A percentile compares a stretch with the other conserved stretches of the same genome.
Conservation (phyloP, 2,888 invertebrate genomes). For the Heliconius aoede region DNA sequence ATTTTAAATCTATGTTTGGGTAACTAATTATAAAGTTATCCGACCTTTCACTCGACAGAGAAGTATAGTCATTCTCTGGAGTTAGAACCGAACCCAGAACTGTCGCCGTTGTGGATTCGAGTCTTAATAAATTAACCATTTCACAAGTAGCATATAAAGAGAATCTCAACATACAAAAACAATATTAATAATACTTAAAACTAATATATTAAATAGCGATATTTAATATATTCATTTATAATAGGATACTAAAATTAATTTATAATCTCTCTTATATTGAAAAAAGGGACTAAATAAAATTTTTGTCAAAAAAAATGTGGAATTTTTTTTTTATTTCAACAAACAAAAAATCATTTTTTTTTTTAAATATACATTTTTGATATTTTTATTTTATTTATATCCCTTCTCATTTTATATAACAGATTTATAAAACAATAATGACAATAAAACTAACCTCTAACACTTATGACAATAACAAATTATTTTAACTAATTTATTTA, state of each 20-base stretch:
- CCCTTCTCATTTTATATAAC: not conserved
- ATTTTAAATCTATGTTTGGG: too few relatives aligned
- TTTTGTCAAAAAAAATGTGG: not conserved
- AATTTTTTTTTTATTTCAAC: not conserved
- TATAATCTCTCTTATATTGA: not conserved
- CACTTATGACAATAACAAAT: not conserved
- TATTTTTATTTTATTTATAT: not conserved
- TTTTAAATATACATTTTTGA: not conserved
- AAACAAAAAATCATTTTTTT: not conserved
- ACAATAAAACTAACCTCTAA: not conserved
- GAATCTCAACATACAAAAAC: not conserved
- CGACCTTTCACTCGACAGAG: too few relatives aligned
- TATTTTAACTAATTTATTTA: not conserved
- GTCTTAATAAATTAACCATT: not conserved
- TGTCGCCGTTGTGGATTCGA: not conserved
- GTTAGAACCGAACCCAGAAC: not conserved
- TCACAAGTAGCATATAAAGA: not conserved
- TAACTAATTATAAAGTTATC: too few relatives aligned
- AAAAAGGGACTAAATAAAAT: not conserved
- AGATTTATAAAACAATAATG: not conserved
- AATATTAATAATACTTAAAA: not conserved
- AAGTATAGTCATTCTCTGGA: not conserved
- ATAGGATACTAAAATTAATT: not conserved
- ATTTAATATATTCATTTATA: not conserved
- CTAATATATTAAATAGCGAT: not conserved